Base-by-base conservation (phyloP, 2,113 vertebrate genomes). In the Oenanthe oenanthe region DNA sequence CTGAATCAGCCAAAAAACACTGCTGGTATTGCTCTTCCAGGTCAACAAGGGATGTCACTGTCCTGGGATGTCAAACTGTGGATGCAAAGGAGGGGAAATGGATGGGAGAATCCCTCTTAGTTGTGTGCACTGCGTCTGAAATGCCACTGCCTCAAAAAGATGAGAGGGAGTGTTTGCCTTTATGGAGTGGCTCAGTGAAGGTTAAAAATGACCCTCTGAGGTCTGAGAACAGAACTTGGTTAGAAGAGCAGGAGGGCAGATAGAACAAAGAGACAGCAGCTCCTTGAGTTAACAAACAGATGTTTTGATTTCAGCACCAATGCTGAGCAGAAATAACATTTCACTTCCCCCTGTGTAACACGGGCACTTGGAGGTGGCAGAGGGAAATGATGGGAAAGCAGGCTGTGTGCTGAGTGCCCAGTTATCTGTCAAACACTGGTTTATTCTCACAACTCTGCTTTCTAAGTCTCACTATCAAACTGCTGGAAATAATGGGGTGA, bases 401-500 rank as follows among this genome's bases (percentile, higher is more conserved):
- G 87, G 22, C 20, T 58, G 22, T 9, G 53, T 31, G 67, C 56
- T 79, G 66, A 80, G 53, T 65, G 42, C 54, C 70, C 71, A 34
- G 77, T 70, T 93, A 78, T 65, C 40, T 80, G 77, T 51, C 79
- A 51, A 63, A 71, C 67, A 58, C 28, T 24, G 47, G 26, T 79
- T 93, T 94, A 63, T 51, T 85, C 62, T 91, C 62, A 70, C 43
- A 61, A 31, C 24, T 92, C 54, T 60, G 60, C 78, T 63, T 92
- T 94, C 75, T 70, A 85, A 90, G 56, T 88, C 74, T 91, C 61
- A 31, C 66, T 25, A 60, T 70, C 91, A 71, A 85, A 56, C 93
- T 96, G 62, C 82, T 95, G 74, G 89, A 95, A 85, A 51, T 66
- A 85, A 92, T 38, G 51, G 42, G 31, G 58, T 74, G 78, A 88